Percentiles rank a stretch among this genome's conserved stretches.
These are phyloP conservation scores for Prolemur simus DNA, from an alignment of 2,113 vertebrate species.

Conservation along the genomic window DNA sequence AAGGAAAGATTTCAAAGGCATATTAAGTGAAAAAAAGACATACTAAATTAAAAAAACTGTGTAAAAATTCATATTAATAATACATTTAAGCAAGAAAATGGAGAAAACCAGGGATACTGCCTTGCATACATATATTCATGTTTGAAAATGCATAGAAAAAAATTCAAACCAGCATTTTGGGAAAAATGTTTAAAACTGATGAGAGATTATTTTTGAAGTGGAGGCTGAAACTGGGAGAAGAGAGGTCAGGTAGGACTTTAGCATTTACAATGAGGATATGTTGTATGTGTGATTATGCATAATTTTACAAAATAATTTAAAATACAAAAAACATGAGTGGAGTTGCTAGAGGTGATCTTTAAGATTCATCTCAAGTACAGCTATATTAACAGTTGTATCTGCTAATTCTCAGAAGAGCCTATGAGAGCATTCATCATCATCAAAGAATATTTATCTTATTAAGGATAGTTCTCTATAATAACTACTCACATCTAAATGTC, in stretches of 20 bases:
- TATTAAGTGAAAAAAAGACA: background rate
- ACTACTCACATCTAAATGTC: background rate
- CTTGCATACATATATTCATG: background rate
- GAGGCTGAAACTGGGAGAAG: background rate
- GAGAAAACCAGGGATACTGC: background rate
- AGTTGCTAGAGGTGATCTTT: background rate
- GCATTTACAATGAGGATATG: background rate
- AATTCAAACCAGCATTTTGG: background rate
- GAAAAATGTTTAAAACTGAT: background rate
- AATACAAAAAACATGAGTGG: background rate
- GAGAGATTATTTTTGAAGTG: background rate
- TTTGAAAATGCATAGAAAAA: background rate
- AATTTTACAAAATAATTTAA: background rate
- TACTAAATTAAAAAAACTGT: too few relatives aligned
- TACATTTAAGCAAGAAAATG: constrained; percentile 2
- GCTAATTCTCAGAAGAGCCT: background rate
- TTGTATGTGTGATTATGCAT: background rate
- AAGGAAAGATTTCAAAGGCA: background rate
- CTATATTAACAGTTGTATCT: background rate
- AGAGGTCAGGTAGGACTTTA: background rate
- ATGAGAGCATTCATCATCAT: background rate
- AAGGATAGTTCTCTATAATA: background rate
- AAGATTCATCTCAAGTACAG: background rate
- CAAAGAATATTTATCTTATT: background rate
- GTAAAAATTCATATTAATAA: background rate